Evolutionary conservation across 30 jellyfish, hydroid and myxozoan genomes (phyloP).

Genomic region (Mastigias papua): DNA sequence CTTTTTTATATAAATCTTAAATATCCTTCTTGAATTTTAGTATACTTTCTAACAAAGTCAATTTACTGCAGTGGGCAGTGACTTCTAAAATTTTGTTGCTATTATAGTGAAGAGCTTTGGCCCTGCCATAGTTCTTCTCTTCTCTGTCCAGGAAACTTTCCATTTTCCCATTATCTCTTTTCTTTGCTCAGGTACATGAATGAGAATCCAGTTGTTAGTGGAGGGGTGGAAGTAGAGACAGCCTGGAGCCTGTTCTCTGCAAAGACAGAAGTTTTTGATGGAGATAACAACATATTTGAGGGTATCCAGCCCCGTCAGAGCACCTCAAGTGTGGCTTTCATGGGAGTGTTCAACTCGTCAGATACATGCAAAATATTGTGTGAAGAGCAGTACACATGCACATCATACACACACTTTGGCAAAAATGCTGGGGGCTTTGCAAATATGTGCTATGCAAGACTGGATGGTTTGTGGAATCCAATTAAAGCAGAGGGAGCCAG

Average conservation of each 20-base stretch:
- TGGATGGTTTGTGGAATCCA: conserved; percentile 96
- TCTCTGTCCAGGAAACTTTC: too few relatives aligned
- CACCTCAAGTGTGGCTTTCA: conserved; percentile 59
- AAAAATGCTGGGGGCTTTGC: conserved; percentile 71
- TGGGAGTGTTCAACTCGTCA: conserved; percentile 72
- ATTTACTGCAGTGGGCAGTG: too few relatives aligned
- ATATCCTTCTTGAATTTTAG: too few relatives aligned
- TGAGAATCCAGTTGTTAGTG: conserved; percentile 84
- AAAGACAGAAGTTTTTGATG: conserved; percentile 55
- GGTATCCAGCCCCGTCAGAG: conserved; percentile 83
- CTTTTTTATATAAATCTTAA: too few relatives aligned
- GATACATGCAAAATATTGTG: conserved; percentile 73
- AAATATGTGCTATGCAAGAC: conserved; percentile 87
- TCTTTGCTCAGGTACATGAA: conserved; percentile 27
- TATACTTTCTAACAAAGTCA: too few relatives aligned
- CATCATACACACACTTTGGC: conserved; percentile 85
- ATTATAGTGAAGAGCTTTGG: too few relatives aligned
- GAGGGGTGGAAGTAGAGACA: conserved; percentile 65
- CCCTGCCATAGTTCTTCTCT: too few relatives aligned
- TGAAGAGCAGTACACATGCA: conserved; percentile 71
- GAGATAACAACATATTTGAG: conserved; percentile 81
- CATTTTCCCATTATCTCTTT: neutral
- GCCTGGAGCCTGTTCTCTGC: conserved; percentile 73
- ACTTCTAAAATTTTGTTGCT: too few relatives aligned
- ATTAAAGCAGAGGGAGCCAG: conserved; percentile 64